Conservation (phyloP, 1,140 invertebrate genomes). For the Cydia amplana region DNA sequence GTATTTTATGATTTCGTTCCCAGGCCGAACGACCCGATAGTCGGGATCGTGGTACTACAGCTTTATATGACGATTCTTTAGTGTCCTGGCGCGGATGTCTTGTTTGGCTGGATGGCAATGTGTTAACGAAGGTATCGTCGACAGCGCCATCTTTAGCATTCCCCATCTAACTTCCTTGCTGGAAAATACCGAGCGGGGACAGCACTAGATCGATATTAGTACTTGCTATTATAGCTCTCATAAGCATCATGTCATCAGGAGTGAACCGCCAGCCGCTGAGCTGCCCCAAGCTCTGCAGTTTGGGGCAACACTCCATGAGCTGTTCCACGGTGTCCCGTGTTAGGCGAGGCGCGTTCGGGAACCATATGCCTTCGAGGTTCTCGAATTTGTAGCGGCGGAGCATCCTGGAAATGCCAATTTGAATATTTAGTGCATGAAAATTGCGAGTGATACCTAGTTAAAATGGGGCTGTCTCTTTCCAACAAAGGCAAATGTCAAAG, state of each 20-base stretch:
- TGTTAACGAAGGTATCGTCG: too few relatives aligned
- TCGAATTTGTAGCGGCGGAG: slow-evolving; percentile 80
- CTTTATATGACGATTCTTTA: too few relatives aligned
- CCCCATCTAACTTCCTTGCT: slow-evolving; percentile 58
- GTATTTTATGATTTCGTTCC: too few relatives aligned
- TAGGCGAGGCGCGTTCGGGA: slow-evolving; percentile 81
- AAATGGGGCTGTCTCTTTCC: too few relatives aligned
- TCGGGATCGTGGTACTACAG: too few relatives aligned
- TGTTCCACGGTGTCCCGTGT: slow-evolving; percentile 81
- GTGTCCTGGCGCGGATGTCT: too few relatives aligned
- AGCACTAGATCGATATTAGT: slow-evolving; percentile 81
- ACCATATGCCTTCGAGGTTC: slow-evolving; percentile 82
- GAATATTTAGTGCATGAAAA: too few relatives aligned
- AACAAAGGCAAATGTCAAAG: too few relatives aligned
- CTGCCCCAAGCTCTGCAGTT: slow-evolving; percentile 81
- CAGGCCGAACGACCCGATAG: too few relatives aligned
- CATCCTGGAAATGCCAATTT: slow-evolving; percentile 67
- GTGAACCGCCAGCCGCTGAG: slow-evolving; percentile 82
- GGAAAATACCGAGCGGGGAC: slow-evolving; percentile 79
- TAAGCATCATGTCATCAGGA: slow-evolving; percentile 82
- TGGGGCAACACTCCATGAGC: slow-evolving; percentile 82
- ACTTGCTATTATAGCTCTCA: slow-evolving; percentile 82
- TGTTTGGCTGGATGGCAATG: too few relatives aligned
- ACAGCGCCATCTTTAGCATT: too few relatives aligned
- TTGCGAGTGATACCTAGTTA: too few relatives aligned